Conservation (phyloP, 2,113 vertebrate genomes). For the Gobius niger region DNA sequence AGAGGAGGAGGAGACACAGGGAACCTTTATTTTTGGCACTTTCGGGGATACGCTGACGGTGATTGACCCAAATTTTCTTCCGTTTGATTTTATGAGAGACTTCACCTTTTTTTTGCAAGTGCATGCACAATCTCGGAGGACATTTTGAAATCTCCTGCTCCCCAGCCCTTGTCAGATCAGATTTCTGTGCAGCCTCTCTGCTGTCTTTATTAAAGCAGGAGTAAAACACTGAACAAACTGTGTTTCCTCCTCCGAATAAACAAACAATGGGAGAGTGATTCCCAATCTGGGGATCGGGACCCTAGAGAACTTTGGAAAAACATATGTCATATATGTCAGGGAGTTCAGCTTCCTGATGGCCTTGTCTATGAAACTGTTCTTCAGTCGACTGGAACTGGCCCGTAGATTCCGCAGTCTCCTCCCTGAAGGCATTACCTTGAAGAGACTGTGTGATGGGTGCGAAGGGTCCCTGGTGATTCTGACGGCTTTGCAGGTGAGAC, state of each 20-base stretch:
- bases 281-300: too few relatives aligned
- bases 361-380: too few relatives aligned
- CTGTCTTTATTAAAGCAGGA: neutral
- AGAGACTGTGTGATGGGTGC: too few relatives aligned
- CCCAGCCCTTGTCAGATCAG: neutral
- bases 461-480: too few relatives aligned
- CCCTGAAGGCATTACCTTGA: too few relatives aligned
- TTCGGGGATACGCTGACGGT: conserved; percentile 21
- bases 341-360: too few relatives aligned
- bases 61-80: conserved; percentile 41
- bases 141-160: neutral
- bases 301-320: too few relatives aligned
- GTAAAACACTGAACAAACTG: neutral
- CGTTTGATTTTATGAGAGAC: conserved; percentile 7
- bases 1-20: conserved; percentile 38
- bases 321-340: too few relatives aligned
- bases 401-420: too few relatives aligned
- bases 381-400: too few relatives aligned
- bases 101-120: neutral
- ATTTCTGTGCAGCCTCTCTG: neutral
- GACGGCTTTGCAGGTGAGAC: too few relatives aligned
- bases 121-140: neutral
- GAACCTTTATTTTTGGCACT: conserved; percentile 51
- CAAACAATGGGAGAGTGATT: neutral
- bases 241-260: neutral